Conservation (phyloP, 2,888 invertebrate species). For the Amphipoea lucens region DNA sequence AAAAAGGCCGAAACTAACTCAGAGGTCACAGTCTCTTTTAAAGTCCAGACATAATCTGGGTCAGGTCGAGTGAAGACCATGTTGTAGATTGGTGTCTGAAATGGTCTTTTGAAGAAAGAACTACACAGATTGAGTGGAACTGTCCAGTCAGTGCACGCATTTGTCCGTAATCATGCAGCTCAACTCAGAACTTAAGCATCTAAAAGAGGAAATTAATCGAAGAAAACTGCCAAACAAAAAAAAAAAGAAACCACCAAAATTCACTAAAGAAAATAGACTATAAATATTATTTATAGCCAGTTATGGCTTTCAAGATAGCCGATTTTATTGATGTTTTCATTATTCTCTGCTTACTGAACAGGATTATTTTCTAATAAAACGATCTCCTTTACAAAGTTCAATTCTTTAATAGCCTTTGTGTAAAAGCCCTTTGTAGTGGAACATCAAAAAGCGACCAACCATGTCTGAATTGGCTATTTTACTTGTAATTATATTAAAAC, state of each 20-base stretch:
- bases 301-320: not conserved
- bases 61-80: not conserved
- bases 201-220: too few species aligned
- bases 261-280: not conserved
- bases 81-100: not conserved
- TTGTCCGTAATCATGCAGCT: not conserved
- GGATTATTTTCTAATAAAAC: conserved; percentile 39
- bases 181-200: too few species aligned
- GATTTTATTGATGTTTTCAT: conserved; percentile 9
- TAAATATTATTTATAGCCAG: not conserved
- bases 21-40: not conserved
- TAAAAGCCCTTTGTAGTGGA: conserved; percentile 36
- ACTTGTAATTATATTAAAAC: not conserved
- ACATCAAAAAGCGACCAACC: conserved; percentile 8
- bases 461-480: conserved; percentile 3
- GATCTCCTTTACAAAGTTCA: conserved; percentile 36
- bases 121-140: not conserved
- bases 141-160: not conserved
- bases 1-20: not conserved
- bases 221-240: not conserved
- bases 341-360: conserved; percentile 15
- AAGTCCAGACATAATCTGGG: not conserved
- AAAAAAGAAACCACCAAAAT: not conserved
- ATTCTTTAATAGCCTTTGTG: conserved; percentile 43
- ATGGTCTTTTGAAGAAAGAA: not conserved